Evolutionary conservation across 1,140 invertebrate species (phyloP).

Genomic region (Drosophila micromelanica): DNA sequence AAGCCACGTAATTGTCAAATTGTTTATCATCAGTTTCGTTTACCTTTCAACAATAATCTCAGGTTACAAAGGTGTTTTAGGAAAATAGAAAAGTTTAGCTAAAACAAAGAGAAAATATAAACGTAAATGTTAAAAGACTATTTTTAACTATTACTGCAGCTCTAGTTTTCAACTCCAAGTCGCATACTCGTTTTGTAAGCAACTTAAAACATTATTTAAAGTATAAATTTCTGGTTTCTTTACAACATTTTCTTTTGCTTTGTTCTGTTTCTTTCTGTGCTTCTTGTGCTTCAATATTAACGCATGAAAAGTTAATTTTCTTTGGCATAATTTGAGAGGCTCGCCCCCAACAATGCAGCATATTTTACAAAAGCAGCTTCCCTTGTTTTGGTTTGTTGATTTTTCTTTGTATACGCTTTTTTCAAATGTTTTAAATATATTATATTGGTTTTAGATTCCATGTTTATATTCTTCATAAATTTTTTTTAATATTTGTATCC

Average conservation of each 20-base stretch:
- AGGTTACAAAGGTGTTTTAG: too few species aligned
- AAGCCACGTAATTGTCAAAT: too few species aligned
- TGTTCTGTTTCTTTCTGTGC: conserved; percentile 8
- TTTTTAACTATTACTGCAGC: too few species aligned
- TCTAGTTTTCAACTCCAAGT: not conserved
- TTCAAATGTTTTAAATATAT: too few species aligned
- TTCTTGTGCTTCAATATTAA: conserved; percentile 22
- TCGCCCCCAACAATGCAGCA: conserved; percentile 8
- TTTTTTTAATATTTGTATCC: too few species aligned
- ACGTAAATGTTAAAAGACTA: too few species aligned
- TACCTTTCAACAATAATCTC: too few species aligned
- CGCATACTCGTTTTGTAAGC: not conserved
- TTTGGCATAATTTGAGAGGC: conserved; percentile 34
- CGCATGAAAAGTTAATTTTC: conserved; percentile 47
- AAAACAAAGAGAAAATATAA: too few species aligned
- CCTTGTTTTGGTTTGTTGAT: not conserved
- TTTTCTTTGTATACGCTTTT: not conserved
- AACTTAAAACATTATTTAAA: conserved; percentile 3
- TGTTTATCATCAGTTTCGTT: too few species aligned
- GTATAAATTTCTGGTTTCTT: not conserved
- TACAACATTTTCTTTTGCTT: not conserved
- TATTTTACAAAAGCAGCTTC: conserved; percentile 9
- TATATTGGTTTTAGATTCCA: not conserved
- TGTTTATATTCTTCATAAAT: too few species aligned
- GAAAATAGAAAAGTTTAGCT: too few species aligned